Evolutionary conservation across 1,140 invertebrate species (phyloP).

Genomic region (Rhopalosiphum padi): DNA sequence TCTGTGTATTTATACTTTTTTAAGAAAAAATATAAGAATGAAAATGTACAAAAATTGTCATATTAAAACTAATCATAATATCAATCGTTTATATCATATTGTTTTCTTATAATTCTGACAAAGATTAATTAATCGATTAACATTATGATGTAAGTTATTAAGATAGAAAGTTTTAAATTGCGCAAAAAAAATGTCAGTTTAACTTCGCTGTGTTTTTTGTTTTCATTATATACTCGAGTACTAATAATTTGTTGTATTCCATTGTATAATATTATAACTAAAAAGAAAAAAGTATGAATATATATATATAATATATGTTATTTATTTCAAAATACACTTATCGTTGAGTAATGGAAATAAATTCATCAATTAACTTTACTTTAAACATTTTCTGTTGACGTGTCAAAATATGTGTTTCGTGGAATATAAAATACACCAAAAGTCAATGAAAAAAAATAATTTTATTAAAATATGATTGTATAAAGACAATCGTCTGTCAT

Average conservation of each 20-base stretch:
- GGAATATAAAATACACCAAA: neutral
- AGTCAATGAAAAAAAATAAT: neutral
- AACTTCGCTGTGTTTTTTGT: neutral
- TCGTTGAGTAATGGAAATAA: neutral
- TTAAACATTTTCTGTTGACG: neutral
- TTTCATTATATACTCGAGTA: neutral
- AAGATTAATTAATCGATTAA: neutral
- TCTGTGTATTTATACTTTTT: neutral
- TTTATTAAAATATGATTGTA: too few relatives aligned
- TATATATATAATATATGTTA: neutral
- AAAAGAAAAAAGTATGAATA: neutral
- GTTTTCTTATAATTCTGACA: neutral
- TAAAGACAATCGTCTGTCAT: too few relatives aligned
- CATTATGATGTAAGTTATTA: neutral
- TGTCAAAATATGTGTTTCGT: neutral
- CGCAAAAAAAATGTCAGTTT: neutral
- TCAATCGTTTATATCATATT: neutral
- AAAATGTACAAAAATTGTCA: neutral
- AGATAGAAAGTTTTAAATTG: neutral
- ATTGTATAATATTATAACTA: neutral
- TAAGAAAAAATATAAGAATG: too few relatives aligned
- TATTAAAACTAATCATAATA: neutral
- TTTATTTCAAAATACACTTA: neutral
- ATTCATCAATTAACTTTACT: neutral
- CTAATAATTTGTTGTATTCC: neutral